Conservation (phyloP, 2,888 invertebrate species). For the Myathropa florea region DNA sequence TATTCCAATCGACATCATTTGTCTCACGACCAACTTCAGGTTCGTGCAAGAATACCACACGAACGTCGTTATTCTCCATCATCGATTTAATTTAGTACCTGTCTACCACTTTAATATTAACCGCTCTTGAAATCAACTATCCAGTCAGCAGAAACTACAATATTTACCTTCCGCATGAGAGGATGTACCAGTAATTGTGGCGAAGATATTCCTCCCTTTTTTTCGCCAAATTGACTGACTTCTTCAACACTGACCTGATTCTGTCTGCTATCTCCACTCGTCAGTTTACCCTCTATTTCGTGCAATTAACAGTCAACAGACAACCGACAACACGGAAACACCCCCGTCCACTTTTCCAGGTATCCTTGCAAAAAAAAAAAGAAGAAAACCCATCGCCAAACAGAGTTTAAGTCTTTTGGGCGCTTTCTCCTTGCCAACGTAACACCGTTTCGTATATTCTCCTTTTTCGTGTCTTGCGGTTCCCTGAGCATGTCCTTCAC, state of each 20-base stretch:
- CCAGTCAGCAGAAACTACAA: not conserved
- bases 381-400: not conserved
- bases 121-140: not conserved
- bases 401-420: not conserved
- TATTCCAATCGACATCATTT: too few relatives aligned
- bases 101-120: not conserved
- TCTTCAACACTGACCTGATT: not conserved
- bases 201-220: too few relatives aligned
- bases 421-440: slow-evolving; percentile 6
- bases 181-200: not conserved
- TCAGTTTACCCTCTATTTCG: not conserved
- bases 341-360: not conserved
- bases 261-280: not conserved
- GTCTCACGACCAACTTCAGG: too few relatives aligned
- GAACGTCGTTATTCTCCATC: not conserved
- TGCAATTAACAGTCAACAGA: not conserved
- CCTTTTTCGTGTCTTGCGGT: slow-evolving; percentile 5
- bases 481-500: slow-evolving; percentile 3
- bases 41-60: too few relatives aligned
- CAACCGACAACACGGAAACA: not conserved
- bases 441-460: not conserved
- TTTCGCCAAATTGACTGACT: not conserved
- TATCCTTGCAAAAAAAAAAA: not conserved
- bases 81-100: not conserved
- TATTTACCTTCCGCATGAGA: not conserved